Evolutionary conservation across 2,888 invertebrate species (phyloP).

Genomic region (Lucinisca nassula): DNA sequence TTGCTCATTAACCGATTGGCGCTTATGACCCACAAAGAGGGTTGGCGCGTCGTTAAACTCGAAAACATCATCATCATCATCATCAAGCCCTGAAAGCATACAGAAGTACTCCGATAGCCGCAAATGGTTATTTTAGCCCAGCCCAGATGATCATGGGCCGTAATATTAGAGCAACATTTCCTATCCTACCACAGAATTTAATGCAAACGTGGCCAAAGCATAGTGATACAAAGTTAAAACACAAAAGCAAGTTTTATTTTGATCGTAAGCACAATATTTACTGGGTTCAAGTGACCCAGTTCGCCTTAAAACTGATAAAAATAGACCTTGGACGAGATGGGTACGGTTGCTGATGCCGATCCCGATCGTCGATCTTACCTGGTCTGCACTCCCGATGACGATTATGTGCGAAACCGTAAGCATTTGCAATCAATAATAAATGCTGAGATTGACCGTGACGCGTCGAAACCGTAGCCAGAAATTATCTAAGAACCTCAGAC

Average conservation of each 20-base stretch:
- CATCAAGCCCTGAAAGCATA: conserved; percentile 45
- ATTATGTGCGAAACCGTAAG: background rate
- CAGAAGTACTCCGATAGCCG: conserved; percentile 24
- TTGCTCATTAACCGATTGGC: too few relatives aligned
- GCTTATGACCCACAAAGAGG: too few relatives aligned
- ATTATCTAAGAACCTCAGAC: background rate
- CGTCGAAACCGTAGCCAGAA: background rate
- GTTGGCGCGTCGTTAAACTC: too few relatives aligned
- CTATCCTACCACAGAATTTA: background rate
- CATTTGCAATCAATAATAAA: background rate
- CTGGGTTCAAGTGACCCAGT: background rate
- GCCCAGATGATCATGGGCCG: conserved; percentile 51
- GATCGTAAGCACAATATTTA: background rate
- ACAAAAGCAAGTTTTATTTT: background rate
- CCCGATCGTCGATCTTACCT: background rate
- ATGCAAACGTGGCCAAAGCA: conserved; percentile 35
- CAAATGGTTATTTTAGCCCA: conserved; percentile 36
- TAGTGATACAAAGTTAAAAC: background rate
- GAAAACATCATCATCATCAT: too few relatives aligned
- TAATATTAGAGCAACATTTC: conserved; percentile 28
- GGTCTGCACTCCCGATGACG: background rate
- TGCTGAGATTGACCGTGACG: background rate
- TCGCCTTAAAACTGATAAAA: background rate
- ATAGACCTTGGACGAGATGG: background rate
- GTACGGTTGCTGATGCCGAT: background rate